A percentile compares a stretch with the other conserved stretches of the same genome.
Evolutionary conservation across 2,113 vertebrate species (phyloP).

Genomic region (Typhlomys cinereus): DNA sequence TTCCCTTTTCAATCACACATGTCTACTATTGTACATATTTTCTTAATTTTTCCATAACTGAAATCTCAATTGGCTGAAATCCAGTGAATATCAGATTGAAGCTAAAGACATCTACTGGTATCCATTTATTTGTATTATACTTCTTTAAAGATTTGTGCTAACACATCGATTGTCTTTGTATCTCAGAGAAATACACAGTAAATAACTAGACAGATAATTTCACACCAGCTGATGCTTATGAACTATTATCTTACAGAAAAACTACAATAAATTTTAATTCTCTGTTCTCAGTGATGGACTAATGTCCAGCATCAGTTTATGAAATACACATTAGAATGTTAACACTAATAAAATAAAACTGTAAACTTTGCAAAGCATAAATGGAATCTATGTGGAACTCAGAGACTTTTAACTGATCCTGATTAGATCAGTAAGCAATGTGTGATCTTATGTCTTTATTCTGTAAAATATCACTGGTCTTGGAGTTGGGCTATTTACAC

Average conservation of each 20-base stretch:
- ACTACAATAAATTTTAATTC: not conserved
- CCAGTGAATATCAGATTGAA: not conserved
- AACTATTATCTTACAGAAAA: not conserved
- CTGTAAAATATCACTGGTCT: not conserved
- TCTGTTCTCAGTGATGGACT: not conserved
- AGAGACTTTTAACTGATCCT: not conserved
- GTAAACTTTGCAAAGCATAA: conserved; percentile 9
- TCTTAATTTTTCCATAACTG: not conserved
- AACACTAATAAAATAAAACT: conserved; percentile 34
- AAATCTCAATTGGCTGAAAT: not conserved
- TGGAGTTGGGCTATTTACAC: not conserved
- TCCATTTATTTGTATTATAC: not conserved
- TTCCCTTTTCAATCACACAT: not conserved
- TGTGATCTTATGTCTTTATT: conserved; percentile 20
- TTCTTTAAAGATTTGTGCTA: conserved; percentile 33
- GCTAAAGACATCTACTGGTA: not conserved
- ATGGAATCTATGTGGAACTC: not conserved
- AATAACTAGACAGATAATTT: conserved; percentile 40
- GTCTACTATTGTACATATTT: not conserved
- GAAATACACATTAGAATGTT: not conserved
- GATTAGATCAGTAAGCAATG: not conserved
- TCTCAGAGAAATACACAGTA: not conserved
- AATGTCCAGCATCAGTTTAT: not conserved
- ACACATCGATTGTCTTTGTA: not conserved
- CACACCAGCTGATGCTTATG: not conserved